phyloP scores from a whole-genome alignment of 2,113 vertebrate species.

The Emydura subglobosa region DNA sequence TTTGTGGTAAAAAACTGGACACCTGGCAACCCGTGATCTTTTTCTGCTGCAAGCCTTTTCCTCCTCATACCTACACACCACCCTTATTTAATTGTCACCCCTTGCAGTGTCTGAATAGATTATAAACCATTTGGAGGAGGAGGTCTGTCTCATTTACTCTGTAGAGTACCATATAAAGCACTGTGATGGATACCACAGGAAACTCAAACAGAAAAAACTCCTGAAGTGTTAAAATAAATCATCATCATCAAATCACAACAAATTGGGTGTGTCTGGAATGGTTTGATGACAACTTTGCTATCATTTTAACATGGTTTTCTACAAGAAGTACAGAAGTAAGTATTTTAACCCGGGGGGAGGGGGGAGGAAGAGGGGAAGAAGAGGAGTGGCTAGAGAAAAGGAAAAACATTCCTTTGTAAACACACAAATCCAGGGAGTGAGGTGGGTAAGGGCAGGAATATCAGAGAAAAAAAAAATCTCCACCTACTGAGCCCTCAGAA shows the following conservation, averaged over 20 bases:
- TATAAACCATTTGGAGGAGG: not conserved
- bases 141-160: not conserved
- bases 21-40: too few relatives aligned
- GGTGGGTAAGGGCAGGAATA: not conserved
- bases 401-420: not conserved
- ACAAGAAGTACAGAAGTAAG: not conserved
- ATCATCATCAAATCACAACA: not conserved
- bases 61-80: not conserved
- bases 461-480: not conserved
- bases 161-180: not conserved
- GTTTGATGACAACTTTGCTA: not conserved
- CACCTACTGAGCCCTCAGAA: not conserved
- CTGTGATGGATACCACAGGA: not conserved
- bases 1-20: too few relatives aligned
- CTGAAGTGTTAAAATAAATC: not conserved
- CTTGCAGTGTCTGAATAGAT: not conserved
- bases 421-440: not conserved
- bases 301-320: not conserved
- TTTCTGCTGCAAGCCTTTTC: not conserved
- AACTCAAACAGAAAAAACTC: not conserved
- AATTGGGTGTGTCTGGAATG: not conserved
- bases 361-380: not conserved
- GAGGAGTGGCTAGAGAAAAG: not conserved
- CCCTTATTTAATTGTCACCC: not conserved
- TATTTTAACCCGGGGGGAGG: not conserved